Conservation (phyloP, 2,113 vertebrate genomes). For the Psittacula cyanocephala region DNA sequence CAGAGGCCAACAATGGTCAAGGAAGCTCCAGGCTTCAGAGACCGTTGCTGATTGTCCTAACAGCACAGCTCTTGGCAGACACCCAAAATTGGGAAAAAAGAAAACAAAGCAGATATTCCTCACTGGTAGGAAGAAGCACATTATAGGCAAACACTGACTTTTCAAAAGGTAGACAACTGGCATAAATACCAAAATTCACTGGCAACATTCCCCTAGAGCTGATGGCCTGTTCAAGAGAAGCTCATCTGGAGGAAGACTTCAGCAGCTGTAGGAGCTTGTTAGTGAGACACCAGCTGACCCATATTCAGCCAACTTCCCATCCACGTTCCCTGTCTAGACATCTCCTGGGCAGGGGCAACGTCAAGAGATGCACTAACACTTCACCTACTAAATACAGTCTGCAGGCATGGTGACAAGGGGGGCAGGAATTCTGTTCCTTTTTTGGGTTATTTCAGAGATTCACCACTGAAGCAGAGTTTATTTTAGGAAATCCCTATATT, state of each 20-base stretch:
- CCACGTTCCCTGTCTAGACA: background rate
- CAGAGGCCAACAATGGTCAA: background rate
- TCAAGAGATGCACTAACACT: background rate
- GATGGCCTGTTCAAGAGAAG: background rate
- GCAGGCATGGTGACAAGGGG: background rate
- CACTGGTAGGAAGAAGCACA: background rate
- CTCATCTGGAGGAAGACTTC: background rate
- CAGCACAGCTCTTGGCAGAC: background rate
- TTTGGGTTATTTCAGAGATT: background rate
- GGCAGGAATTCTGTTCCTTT: background rate
- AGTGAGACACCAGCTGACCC: background rate
- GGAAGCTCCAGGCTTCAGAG: background rate
- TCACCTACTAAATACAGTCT: fast-evolving
- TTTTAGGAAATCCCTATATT: background rate
- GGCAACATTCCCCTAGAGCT: background rate
- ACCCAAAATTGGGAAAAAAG: background rate
- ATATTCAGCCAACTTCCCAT: background rate
- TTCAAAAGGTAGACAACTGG: background rate
- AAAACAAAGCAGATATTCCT: background rate
- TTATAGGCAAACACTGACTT: background rate
- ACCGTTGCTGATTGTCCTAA: background rate
- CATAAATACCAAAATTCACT: background rate
- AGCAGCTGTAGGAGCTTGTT: background rate
- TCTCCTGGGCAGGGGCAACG: background rate
- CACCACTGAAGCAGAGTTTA: background rate